Evolutionary conservation across 2,888 invertebrate species (phyloP), one percentile per base, ranked within the genome.

Genomic region (Lysandra bellargus): DNA sequence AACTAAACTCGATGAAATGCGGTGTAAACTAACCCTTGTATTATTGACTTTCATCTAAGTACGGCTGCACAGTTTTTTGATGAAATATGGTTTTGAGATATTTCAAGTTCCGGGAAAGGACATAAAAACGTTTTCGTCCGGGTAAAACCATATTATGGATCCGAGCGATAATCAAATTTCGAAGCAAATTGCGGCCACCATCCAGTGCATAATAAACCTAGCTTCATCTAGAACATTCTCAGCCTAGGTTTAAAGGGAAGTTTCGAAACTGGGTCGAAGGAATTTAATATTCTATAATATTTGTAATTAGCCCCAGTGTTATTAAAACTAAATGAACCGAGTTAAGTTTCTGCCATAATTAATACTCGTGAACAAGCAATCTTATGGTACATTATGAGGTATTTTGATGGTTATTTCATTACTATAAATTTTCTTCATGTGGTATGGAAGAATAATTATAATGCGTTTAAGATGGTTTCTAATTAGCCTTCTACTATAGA

Each of bases 281-380:
- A 64, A 64, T 64, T 64, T 64, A 64, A 64, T 64, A 64, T 64
- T 64, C 30, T 64, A 30, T 64, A 64, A 64, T 64, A 64, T 64
- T 64, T 30, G 30, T 64, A 64, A 64, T 64, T 64, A 64, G 64
- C 64, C 64, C 12, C 61, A 23, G 30, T 30, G 30, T 64, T 64
- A 64, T 12, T 64, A 33, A 64, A 64, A 30, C 30, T 30, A 64
- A 30, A 64, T 64, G 64, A 64, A 64, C 12, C 23, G 30, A 33
- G 61, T n/a, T 23, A 61, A 30, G 61, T 69, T 64, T 64, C 12
- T 64, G 64, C 12, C 30, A 64, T 64, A 30, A 64, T 64, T 12
- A 64, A 30, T 61, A 61, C n/a, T 61, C 61, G 61, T 61, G 61
- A 7, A 61, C n/a, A 23, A 61, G 61, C 61, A 61, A 61, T 61